phyloP scores from a whole-genome alignment of 64 coral and sea anemone species.

The Anthopleura sola region DNA sequence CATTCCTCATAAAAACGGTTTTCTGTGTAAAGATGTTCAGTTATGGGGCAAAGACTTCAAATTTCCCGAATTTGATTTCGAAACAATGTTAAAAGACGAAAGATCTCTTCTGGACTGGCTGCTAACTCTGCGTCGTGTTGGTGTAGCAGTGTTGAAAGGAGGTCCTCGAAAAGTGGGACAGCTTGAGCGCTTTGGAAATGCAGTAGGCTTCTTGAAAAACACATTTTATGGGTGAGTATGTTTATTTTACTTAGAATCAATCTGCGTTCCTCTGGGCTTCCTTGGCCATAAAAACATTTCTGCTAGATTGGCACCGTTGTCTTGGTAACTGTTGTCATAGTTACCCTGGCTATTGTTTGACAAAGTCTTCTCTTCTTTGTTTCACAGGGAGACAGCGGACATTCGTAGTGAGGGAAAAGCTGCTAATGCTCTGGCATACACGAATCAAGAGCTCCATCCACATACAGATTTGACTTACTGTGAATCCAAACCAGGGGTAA shows the following conservation, averaged over 20 bases:
- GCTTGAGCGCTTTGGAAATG: slow-evolving; percentile 59
- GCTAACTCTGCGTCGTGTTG: slow-evolving; percentile 46
- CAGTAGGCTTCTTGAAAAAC: slow-evolving; percentile 70
- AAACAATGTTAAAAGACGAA: slow-evolving; percentile 55
- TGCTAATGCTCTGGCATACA: slow-evolving; percentile 83
- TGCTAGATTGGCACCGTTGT: too few relatives aligned
- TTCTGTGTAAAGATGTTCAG: slow-evolving; percentile 23
- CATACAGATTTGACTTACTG: slow-evolving; percentile 83
- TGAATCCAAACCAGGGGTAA: slow-evolving; percentile 74
- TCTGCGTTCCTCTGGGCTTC: too few relatives aligned
- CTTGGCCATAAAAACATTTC: too few relatives aligned
- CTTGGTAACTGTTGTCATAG: neutral
- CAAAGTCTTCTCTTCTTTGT: too few relatives aligned
- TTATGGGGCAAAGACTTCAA: slow-evolving; percentile 74
- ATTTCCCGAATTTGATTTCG: slow-evolving; percentile 56
- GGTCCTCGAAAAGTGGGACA: slow-evolving; percentile 57
- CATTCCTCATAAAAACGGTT: slow-evolving; percentile 9
- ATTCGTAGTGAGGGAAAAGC: slow-evolving; percentile 48
- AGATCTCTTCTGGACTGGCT: slow-evolving; percentile 55
- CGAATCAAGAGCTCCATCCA: slow-evolving; percentile 56
- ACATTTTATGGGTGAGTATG: slow-evolving; percentile 71
- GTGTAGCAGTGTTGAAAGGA: slow-evolving; percentile 46
- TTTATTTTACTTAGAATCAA: too few relatives aligned
- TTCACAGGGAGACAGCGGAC: slow-evolving; percentile 33
- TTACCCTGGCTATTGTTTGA: too few relatives aligned